A percentile compares a stretch with the other conserved stretches of the same genome.
Conservation (phyloP, 2,797 vertebrate species). For the Prunella strophiata region DNA sequence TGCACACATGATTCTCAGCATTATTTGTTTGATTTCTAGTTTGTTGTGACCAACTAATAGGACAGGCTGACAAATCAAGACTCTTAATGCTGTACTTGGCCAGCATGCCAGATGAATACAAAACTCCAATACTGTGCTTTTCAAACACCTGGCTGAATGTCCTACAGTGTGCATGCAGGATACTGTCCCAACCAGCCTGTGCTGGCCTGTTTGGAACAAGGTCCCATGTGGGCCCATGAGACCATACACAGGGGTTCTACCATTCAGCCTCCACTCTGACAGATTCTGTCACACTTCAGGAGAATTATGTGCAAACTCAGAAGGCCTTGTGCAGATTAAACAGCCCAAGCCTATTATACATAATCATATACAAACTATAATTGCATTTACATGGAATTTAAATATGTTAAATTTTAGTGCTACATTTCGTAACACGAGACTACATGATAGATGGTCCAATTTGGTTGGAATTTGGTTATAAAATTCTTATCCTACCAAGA, state of each 20-base stretch:
- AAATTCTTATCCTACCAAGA: neutral
- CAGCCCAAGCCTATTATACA: neutral
- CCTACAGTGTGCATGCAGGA: rapidly evolving
- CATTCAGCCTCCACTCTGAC: neutral
- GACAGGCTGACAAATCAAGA: neutral
- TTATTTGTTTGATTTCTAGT: neutral
- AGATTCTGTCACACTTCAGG: rapidly evolving
- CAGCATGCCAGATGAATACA: neutral
- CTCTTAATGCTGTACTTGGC: neutral
- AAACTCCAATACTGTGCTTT: neutral
- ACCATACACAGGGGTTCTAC: neutral
- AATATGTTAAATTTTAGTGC: neutral
- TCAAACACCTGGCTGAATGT: neutral
- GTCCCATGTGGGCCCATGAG: neutral
- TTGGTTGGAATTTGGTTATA: neutral
- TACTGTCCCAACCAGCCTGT: neutral
- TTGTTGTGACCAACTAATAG: neutral
- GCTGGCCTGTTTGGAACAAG: neutral
- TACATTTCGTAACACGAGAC: neutral
- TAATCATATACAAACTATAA: neutral
- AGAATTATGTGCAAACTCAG: neutral
- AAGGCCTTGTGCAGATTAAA: neutral
- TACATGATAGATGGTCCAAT: neutral
- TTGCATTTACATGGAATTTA: neutral
- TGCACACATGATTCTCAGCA: neutral